Evolutionary conservation across 2,797 vertebrate species (phyloP).

Genomic region (Zenarchopterus dispar): DNA sequence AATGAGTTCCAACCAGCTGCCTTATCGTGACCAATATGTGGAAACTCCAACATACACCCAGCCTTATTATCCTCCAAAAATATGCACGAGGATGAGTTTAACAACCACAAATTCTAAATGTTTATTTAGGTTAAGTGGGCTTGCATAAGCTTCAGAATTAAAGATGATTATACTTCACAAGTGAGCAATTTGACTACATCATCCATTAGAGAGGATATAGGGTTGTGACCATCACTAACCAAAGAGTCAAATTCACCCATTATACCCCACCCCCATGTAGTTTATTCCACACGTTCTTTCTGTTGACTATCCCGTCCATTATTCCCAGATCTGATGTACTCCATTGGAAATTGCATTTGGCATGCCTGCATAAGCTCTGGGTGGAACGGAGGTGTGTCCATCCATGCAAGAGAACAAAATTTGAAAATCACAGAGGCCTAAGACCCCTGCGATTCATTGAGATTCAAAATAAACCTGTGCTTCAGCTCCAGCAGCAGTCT

Average conservation of each 20-base stretch:
- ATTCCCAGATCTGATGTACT: slow-evolving; percentile 11
- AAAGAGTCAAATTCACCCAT: slow-evolving; percentile 17
- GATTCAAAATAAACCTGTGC: slow-evolving; percentile 21
- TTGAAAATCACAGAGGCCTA: slow-evolving; percentile 11
- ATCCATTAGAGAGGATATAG: slow-evolving; percentile 33
- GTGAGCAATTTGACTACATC: slow-evolving; percentile 29
- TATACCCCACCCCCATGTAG: neutral
- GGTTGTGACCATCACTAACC: slow-evolving; percentile 18
- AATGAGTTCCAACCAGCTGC: slow-evolving; percentile 60
- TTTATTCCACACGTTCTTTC: slow-evolving; percentile 12
- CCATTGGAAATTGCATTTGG: slow-evolving; percentile 33
- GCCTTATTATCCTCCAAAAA: slow-evolving; percentile 26
- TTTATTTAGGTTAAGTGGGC: slow-evolving; percentile 50
- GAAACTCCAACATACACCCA: slow-evolving; percentile 30
- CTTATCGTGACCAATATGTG: slow-evolving; percentile 38
- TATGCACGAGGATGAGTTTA: slow-evolving; percentile 23
- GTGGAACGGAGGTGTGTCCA: slow-evolving; percentile 19
- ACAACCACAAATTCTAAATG: slow-evolving; percentile 13
- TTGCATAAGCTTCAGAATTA: slow-evolving; percentile 32
- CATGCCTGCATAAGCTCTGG: slow-evolving; percentile 17
- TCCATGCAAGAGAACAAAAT: slow-evolving; percentile 9
- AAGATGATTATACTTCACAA: slow-evolving; percentile 31
- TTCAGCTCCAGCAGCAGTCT: neutral
- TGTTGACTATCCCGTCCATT: slow-evolving; percentile 5
- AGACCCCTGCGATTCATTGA: neutral